Base-by-base conservation (phyloP, 2,797 vertebrate species). In the Poliocrania exsul region DNA sequence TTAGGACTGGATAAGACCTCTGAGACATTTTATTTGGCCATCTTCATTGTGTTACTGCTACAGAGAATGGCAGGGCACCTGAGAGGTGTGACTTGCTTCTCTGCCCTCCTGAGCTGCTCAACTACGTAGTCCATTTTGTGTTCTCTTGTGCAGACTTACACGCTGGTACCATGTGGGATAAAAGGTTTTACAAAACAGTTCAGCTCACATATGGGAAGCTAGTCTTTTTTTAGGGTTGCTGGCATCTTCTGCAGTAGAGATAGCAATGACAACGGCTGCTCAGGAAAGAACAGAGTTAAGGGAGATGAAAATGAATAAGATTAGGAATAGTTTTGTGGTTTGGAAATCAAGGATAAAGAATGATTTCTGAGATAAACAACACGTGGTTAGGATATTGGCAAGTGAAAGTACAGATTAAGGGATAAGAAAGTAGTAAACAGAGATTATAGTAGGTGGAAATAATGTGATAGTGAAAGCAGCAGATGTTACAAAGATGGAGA, bases 351-450 rank as follows among this genome's bases (percentile, higher is more conserved):
- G 44, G 31, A 44, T 69, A 40, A 80, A 71, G 40, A 86, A 33
- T 86, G 10, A 69, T 86, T 84, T 92, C 67, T 83, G 62, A 67
- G 38, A 56, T 83, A 86, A 91, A 87, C 58, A 78, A 16, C 64
- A 77, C 0, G 1, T 79, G 77, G n/a, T 71, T 82, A 60, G 84
- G 44, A 46, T 93, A 53, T 60, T 71, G 74, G 67, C 75, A 87
- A 93, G 51, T 87, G 71, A 85, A 92, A 89, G 66, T 79, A 35
- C 28, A 60, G 91, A 82, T 93, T 87, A 92, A 80, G 13, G 33
- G 40, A 80, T 94, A 85, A 89, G 72, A 67, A 95, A 77, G 29
- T 54, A 64, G 67, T 85, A 81, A 95, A 2, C 29, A 74, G 69
- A 49, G 62, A 80, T 92, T 94, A 85, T 21, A 19, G 71, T 85